phyloP scores from a whole-genome alignment of 2,113 vertebrate genomes.

The Silurus meridionalis region DNA sequence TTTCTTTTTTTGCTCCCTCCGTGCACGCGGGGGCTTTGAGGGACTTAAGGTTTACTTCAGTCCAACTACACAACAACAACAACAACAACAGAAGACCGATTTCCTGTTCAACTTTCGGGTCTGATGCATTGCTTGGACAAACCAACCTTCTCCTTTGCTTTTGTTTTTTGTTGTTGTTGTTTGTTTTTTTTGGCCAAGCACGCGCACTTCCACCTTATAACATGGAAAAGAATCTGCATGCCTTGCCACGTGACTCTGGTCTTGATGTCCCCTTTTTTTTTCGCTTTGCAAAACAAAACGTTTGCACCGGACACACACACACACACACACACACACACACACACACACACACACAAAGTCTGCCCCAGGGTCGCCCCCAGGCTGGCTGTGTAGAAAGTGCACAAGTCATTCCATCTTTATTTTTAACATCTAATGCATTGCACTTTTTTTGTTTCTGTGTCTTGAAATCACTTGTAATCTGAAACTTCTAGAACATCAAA shows the following conservation, averaged over 20 bases:
- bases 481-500: no score
- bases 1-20: not conserved
- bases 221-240: no score
- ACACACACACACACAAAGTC: not conserved
- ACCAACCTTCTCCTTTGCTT: not conserved
- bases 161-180: not conserved
- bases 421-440: not conserved
- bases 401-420: not conserved
- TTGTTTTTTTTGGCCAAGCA: no score
- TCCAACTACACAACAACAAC: not conserved
- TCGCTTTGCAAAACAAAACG: no score
- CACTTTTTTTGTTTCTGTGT: not conserved
- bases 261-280: no score
- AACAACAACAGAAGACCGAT: not conserved
- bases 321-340: no score
- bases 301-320: no score
- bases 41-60: not conserved
- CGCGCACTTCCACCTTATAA: no score
- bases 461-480: no score
- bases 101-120: conserved; percentile 23
- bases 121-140: not conserved
- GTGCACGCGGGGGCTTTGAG: not conserved
- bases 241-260: no score
- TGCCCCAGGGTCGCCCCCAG: not conserved
- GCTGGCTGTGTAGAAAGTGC: conserved; percentile 8